Evolutionary conservation across 2,797 vertebrate species (phyloP), one percentile per base, ranked within the genome.

Genomic region (Nannoperca obscura): DNA sequence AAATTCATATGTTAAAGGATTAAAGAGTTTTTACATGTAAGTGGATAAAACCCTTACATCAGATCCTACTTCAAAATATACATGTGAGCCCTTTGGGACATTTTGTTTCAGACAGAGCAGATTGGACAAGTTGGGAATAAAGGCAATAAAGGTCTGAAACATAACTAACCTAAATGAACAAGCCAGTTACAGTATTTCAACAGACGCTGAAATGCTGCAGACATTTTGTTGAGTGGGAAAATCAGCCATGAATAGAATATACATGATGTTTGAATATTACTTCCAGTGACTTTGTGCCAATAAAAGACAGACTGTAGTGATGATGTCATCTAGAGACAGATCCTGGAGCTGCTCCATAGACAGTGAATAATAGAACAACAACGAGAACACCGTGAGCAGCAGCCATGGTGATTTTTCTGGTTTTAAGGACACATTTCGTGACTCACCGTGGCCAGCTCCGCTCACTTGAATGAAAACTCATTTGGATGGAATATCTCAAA

Each of bases 311-410:
- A 68, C 62, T 67, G 74, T 68, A 15, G 22, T 66, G 71, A 61
- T 89, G 82, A 89, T 66, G 71, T 89, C 70, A 85, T 74, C 61
- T 52, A 12, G 34, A 70, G 78, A 78, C 38, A 60, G 71, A 75
- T 74, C 71, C 71, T 89, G 85, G 84, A 88, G 76, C 85, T 6
- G 76, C 72, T 89, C 81, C 86, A 84, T 22, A 32, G 24, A 82
- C 70, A 55, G 78, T 88, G 89, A 91, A 89, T 87, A 91, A 88
- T 71, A 82, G 78, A 77, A 82, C 66, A 86, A 82, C 82, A 81
- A 82, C 81, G 60, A 75, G 74, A 70, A 81, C 86, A 73, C 82
- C 71, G 40, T 76, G 87, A 90, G 63, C 71, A 69, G 81, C 79
- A 71, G 58, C 52, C 72, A 63, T 77, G 67, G 66, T 76, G 81